Evolutionary conservation across 2,113 vertebrate species (phyloP).

Genomic region (Notothenia rossii): DNA sequence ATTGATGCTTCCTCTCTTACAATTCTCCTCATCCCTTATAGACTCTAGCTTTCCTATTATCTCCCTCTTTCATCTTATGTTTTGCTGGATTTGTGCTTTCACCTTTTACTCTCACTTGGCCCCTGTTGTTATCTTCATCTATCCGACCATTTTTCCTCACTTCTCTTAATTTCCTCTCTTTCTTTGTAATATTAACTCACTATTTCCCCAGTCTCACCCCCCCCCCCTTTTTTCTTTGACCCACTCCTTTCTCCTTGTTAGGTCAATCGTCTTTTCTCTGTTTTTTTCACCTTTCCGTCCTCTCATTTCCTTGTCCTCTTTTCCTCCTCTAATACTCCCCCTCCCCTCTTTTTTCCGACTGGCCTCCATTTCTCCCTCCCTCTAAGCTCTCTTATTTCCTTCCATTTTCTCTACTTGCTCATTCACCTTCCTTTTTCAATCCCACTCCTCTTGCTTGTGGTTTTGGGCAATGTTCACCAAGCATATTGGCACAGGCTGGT

Average conservation of each 20-base stretch:
- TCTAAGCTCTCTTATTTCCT: conserved; percentile 20
- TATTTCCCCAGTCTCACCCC: conserved; percentile 28
- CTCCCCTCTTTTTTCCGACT: not conserved
- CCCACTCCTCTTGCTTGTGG: conserved; percentile 42
- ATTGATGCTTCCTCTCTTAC: conserved; percentile 17
- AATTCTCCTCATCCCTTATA: not conserved
- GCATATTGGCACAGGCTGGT: conserved; percentile 75
- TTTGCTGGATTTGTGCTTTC: conserved; percentile 34
- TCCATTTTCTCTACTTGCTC: conserved; percentile 42
- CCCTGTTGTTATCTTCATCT: conserved; percentile 19
- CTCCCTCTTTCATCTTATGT: conserved; percentile 59
- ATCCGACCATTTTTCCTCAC: conserved; percentile 14
- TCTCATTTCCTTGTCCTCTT: not conserved
- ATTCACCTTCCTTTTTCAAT: conserved; percentile 28
- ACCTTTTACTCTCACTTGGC: conserved; percentile 53
- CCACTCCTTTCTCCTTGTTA: conserved; percentile 32
- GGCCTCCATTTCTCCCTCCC: not conserved
- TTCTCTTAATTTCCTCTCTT: not conserved
- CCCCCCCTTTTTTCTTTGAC: conserved; percentile 51
- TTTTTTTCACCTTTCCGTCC: conserved; percentile 22
- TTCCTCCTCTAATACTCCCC: not conserved
- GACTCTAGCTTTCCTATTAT: conserved; percentile 52
- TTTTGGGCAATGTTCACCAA: conserved; percentile 67
- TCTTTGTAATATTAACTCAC: conserved; percentile 50
- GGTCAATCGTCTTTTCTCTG: conserved; percentile 40